Evolutionary conservation across 2,888 invertebrate genomes (phyloP).

Genomic region (Mantis religiosa): DNA sequence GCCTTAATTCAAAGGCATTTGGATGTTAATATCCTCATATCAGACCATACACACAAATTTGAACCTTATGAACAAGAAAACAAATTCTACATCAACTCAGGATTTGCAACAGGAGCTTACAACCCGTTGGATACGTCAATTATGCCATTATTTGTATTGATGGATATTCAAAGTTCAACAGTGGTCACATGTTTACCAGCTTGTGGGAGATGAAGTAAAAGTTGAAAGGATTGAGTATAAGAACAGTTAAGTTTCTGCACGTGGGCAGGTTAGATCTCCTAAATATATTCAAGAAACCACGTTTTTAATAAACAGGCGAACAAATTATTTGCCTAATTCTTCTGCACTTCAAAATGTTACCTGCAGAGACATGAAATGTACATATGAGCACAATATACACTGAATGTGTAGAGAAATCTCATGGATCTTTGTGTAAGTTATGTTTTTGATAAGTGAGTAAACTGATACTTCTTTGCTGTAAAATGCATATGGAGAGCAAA

Average conservation of each 20-base stretch:
- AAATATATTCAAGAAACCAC: too few species aligned
- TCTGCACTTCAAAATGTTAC: constrained; percentile 5
- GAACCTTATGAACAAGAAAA: constrained; percentile 98
- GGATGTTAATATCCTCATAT: constrained; percentile 97
- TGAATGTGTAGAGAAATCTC: not conserved
- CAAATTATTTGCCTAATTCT: too few species aligned
- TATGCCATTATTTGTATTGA: constrained; percentile 94
- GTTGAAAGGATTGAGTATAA: constrained; percentile 97
- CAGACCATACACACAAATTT: constrained; percentile 97
- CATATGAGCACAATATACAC: not conserved
- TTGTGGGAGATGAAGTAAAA: constrained; percentile 97
- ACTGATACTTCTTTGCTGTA: not conserved
- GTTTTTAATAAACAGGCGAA: too few species aligned
- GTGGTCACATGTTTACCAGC: constrained; percentile 95
- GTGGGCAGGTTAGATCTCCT: too few species aligned
- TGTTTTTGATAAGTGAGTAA: not conserved
- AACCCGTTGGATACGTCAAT: constrained; percentile 88
- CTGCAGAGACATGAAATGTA: not conserved
- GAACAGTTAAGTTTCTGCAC: constrained; percentile 68
- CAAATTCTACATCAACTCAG: constrained; percentile 98
- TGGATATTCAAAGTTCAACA: constrained; percentile 97
- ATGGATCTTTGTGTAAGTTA: not conserved
- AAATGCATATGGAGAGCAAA: not conserved
- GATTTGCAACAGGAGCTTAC: constrained; percentile 97
- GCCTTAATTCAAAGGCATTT: constrained; percentile 92